Evolutionary conservation across 2,888 invertebrate species (phyloP).

Genomic region (Helicoverpa assulta): DNA sequence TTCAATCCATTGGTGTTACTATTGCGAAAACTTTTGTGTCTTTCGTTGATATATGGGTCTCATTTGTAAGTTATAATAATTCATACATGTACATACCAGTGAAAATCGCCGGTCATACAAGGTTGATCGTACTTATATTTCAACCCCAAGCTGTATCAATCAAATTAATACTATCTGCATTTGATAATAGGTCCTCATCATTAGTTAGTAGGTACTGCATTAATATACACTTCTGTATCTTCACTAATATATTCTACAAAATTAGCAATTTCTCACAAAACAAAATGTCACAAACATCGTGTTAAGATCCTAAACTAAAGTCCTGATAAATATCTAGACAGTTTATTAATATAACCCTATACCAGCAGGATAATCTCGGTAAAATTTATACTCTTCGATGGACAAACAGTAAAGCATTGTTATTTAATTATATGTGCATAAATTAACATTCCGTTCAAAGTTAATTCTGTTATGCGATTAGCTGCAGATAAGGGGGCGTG

Average conservation of each 20-base stretch:
- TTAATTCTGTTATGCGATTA: slow-evolving; percentile 51
- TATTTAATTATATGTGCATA: slow-evolving; percentile 64
- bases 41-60: background rate
- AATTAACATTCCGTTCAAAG: slow-evolving; percentile 57
- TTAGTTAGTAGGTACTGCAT: background rate
- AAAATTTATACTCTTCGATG: slow-evolving; percentile 30
- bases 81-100: no score
- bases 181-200: background rate
- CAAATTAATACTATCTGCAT: no score
- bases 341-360: slow-evolving; percentile 16
- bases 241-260: slow-evolving; percentile 8
- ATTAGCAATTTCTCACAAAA: slow-evolving; percentile 16
- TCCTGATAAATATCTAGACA: slow-evolving; percentile 27
- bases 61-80: background rate
- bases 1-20: slow-evolving; percentile 17
- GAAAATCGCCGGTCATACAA: no score
- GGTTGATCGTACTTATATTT: no score
- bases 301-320: background rate
- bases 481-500: slow-evolving; percentile 36
- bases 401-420: slow-evolving; percentile 56
- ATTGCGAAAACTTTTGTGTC: slow-evolving; percentile 21
- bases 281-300: background rate
- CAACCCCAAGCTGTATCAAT: no score
- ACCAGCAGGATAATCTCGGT: slow-evolving; percentile 16
- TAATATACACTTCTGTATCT: background rate